phyloP scores from a whole-genome alignment of 2,113 vertebrate genomes.

The Halichoerus grypus region DNA sequence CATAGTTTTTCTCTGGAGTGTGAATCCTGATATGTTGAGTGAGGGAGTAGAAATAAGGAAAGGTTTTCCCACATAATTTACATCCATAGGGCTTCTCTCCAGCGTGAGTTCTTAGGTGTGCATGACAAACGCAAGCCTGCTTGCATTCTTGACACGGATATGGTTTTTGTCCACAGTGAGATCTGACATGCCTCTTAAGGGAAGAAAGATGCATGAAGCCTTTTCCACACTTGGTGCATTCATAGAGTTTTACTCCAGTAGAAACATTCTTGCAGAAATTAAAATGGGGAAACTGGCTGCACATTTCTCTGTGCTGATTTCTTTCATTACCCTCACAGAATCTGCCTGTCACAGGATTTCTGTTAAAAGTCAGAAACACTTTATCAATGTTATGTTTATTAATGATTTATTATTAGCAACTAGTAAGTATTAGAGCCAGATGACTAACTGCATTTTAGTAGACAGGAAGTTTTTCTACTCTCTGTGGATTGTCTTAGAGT shows the following conservation, averaged over 20 bases:
- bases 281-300: background rate
- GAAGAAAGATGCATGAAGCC: background rate
- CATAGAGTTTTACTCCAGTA: background rate
- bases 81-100: background rate
- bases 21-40: background rate
- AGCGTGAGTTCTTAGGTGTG: background rate
- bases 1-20: background rate
- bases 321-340: background rate
- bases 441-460: background rate
- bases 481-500: background rate
- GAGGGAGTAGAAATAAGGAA: background rate
- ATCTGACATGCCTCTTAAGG: background rate
- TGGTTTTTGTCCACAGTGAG: background rate
- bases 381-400: background rate
- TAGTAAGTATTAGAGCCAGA: background rate
- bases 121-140: background rate
- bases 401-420: background rate
- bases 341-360: background rate
- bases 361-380: background rate
- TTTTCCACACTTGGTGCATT: background rate
- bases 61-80: background rate
- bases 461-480: background rate
- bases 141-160: background rate
- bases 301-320: background rate
- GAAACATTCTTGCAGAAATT: background rate